phyloP scores from a whole-genome alignment of 2,888 invertebrate genomes.

The Vannuccia rotundouncinata region DNA sequence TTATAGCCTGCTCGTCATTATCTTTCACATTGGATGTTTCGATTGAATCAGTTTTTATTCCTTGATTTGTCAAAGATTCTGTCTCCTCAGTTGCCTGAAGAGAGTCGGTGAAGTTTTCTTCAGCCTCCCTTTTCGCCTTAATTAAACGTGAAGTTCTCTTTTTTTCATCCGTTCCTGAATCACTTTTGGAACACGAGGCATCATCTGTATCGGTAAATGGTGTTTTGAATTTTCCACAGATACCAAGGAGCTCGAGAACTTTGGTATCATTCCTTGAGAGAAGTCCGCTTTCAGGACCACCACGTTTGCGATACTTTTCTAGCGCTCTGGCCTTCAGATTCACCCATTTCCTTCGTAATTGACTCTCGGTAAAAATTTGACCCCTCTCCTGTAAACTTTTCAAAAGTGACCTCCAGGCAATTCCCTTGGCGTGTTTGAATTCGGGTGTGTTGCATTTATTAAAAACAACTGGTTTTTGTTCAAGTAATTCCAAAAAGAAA shows the following conservation, averaged over 20 bases:
- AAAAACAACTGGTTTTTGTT: background rate
- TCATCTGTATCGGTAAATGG: background rate
- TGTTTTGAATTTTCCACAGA: background rate
- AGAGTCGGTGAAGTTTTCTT: background rate
- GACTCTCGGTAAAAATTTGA: background rate
- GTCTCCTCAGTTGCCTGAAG: background rate
- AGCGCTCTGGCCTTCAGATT: background rate
- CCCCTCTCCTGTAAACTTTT: background rate
- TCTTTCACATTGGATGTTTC: too few relatives aligned
- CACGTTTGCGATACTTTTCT: background rate
- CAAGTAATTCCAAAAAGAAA: background rate
- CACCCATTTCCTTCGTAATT: background rate
- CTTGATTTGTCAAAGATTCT: too few relatives aligned
- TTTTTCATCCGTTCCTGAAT: background rate
- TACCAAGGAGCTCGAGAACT: background rate
- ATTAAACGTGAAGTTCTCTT: background rate
- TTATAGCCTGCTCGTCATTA: too few relatives aligned
- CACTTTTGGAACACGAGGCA: background rate
- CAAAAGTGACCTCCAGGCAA: background rate
- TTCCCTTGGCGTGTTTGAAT: background rate
- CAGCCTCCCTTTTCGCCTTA: background rate
- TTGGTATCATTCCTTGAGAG: background rate
- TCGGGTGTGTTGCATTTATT: background rate
- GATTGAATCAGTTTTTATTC: background rate
- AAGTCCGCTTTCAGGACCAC: background rate